Percentiles rank a stretch among this genome's conserved stretches.
Conservation (phyloP, 2,888 invertebrate genomes). For the Megalurothrips usitatus region DNA sequence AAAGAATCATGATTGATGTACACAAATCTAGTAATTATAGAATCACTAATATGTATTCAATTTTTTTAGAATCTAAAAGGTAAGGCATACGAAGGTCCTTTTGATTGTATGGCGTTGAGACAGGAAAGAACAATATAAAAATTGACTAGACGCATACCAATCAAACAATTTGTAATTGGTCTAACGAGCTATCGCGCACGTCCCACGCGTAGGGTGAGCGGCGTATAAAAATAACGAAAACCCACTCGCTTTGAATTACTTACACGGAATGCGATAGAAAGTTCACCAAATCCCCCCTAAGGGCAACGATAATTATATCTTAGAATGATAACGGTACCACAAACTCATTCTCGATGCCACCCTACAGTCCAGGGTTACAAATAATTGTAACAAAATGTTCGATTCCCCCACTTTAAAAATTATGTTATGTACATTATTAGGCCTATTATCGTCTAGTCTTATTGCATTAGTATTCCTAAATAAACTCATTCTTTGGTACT, state of each 20-base stretch:
- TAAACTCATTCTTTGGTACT: constrained; percentile 2
- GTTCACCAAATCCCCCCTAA: not conserved
- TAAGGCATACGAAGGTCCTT: constrained; percentile 29
- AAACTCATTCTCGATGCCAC: not conserved
- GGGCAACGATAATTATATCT: not conserved
- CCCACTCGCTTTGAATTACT: not conserved
- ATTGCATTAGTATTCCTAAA: constrained; percentile 14
- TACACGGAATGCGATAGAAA: constrained; percentile 21
- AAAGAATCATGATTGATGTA: constrained; percentile 24
- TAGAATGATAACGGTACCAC: constrained; percentile 3
- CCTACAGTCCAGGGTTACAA: not conserved
- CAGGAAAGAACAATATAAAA: constrained; percentile 34
- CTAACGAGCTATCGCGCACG: not conserved
- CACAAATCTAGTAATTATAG: constrained; percentile 13
- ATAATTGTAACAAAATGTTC: not conserved
- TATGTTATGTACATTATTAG: constrained; percentile 13
- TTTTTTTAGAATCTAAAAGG: not conserved
- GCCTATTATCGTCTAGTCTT: constrained; percentile 26
- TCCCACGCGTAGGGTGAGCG: constrained; percentile 6
- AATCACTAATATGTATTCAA: not conserved
- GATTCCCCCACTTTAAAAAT: constrained; percentile 12
- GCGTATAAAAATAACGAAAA: constrained; percentile 23
- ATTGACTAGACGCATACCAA: constrained; percentile 34
- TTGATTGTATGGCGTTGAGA: constrained; percentile 36
- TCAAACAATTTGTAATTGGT: not conserved